Percentiles rank a stretch among this genome's conserved stretches.
Evolutionary conservation across 2,888 invertebrate species (phyloP).

Genomic region (Chymomyza fuscimana): DNA sequence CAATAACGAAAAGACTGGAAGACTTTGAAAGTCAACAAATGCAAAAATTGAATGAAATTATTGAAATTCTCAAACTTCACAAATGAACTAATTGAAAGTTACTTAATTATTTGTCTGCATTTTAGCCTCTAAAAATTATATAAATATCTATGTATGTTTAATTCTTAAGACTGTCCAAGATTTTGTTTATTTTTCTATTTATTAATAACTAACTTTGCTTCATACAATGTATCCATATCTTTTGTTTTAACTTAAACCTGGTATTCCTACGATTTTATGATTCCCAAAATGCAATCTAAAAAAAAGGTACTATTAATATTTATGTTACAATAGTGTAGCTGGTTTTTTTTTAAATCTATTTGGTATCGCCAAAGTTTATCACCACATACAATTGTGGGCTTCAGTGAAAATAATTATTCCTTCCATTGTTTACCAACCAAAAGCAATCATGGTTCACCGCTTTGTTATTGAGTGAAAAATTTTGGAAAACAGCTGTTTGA

Average conservation of each 20-base stretch:
- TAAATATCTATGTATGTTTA: not conserved
- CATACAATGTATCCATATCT: too few relatives aligned
- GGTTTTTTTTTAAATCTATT: too few relatives aligned
- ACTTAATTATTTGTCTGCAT: not conserved
- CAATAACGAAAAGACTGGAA: constrained; percentile 58
- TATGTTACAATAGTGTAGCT: too few relatives aligned
- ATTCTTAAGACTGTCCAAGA: constrained; percentile 20
- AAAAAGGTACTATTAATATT: too few relatives aligned
- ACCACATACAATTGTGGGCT: too few relatives aligned
- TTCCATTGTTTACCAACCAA: too few relatives aligned
- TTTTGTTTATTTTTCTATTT: constrained; percentile 2
- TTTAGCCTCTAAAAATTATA: constrained; percentile 8
- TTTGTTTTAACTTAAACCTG: too few relatives aligned
- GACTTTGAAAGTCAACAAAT: constrained; percentile 65
- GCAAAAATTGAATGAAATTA: constrained; percentile 70
- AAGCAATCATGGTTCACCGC: too few relatives aligned
- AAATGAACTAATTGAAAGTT: constrained; percentile 8
- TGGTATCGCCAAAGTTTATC: too few relatives aligned
- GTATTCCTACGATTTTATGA: too few relatives aligned
- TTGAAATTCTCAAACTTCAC: constrained; percentile 58
- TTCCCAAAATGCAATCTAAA: too few relatives aligned
- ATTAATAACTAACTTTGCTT: not conserved
- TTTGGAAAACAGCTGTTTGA: not conserved
- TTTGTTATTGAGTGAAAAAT: not conserved
- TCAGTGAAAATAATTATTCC: too few relatives aligned